Evolutionary conservation across 2,888 invertebrate species (phyloP), one percentile per base, ranked within the genome.

Genomic region (Pseudococcus viburni): DNA sequence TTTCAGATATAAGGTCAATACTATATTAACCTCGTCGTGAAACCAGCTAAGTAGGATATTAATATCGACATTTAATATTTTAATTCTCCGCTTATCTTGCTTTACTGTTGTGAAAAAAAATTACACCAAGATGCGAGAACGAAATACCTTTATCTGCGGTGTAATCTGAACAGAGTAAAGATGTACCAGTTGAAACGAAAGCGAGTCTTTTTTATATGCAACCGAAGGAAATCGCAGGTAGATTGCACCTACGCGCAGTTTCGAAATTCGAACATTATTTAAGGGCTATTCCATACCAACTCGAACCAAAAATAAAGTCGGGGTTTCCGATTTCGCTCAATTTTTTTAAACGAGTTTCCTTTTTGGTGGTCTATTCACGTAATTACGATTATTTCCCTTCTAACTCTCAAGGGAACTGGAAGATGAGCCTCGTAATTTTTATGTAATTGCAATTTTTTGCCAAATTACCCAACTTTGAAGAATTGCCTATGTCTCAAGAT

Each of bases 31-130:
- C 80, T 80, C 42, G 80, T 42, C 80, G 42, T 80, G 42, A 42
- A 46, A 80, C 42, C 46, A 80, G 80, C 80, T 80, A 80, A 80
- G 80, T 80, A 46, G 80, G 80, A 80, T 80, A 80, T 80, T 80
- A 39, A 80, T 80, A 80, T 80, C 68, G 68, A 80, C 42, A 46
- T 42, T 80, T 80, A 80, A 80, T 80, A 80, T 80, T 80, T 80
- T 80, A 80, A 80, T 80, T 80, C 39, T 80, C 7, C 26, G 68
- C 68, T 80, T 80, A 80, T 80, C 80, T 80, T 42, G n/a, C 68
- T 73, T 73, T 33, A 73, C 68, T 33, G 68, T 73, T 73, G 68
- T 26, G 12, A 73, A 33, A 73, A 73, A 73, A 73, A 73, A 19
- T 59, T 26, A 73, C 68, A 73, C 68, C n/a, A 15, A 26, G 68